phyloP scores from a whole-genome alignment of 1,140 invertebrate genomes.

The Macrotrachela quadricornifera region DNA sequence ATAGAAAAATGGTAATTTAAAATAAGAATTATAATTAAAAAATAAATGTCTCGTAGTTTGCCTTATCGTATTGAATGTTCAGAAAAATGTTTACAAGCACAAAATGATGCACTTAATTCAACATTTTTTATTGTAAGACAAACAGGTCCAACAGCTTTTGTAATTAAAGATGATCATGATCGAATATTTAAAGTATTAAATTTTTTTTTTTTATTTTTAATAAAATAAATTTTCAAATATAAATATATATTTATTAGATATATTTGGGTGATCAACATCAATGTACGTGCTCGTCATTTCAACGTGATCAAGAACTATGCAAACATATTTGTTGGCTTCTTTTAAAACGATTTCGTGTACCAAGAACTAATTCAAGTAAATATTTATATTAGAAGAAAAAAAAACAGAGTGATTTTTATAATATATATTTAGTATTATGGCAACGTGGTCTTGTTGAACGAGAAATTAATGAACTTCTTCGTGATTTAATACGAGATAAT shows the following conservation, averaged over 20 bases:
- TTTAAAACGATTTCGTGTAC: conserved; percentile 24
- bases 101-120: conserved; percentile 22
- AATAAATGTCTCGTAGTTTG: conserved; percentile 20
- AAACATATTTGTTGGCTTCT: conserved; percentile 30
- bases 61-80: conserved; percentile 17
- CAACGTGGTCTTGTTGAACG: conserved; percentile 26
- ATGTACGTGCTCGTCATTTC: too few species aligned
- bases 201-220: too few species aligned
- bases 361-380: conserved; percentile 22
- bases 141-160: conserved; percentile 27
- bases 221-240: too few species aligned
- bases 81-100: conserved; percentile 22
- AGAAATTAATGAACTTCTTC: conserved; percentile 26
- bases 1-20: too few species aligned
- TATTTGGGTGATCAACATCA: not conserved
- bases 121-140: conserved; percentile 28
- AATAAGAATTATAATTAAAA: too few species aligned
- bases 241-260: not conserved
- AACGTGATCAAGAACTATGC: conserved; percentile 17
- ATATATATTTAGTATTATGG: conserved; percentile 20
- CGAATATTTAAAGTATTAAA: conserved; percentile 25
- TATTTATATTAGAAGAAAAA: too few species aligned
- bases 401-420: too few species aligned
- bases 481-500: conserved; percentile 5
- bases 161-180: conserved; percentile 26